Percentiles rank a stretch among this genome's conserved stretches.
phyloP scores from a whole-genome alignment of 1,140 invertebrate genomes.

The Drosophila repleta region DNA sequence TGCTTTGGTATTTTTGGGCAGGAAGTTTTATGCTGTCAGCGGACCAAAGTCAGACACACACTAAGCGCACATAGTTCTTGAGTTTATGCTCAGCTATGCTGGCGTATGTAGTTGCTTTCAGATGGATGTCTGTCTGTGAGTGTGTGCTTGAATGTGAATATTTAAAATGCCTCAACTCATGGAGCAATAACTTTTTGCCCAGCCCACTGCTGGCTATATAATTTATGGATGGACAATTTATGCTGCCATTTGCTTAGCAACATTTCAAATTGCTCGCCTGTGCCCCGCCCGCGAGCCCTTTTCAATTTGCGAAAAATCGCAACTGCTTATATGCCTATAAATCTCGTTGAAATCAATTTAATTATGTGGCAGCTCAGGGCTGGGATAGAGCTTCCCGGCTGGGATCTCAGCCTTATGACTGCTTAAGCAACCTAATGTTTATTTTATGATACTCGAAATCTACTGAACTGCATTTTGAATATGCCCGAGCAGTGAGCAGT shows the following conservation, averaged over 20 bases:
- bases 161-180: slow-evolving; percentile 50
- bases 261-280: slow-evolving; percentile 60
- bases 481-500: slow-evolving; percentile 26
- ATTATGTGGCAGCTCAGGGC: slow-evolving; percentile 54
- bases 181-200: slow-evolving; percentile 38
- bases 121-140: neutral
- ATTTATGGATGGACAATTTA: slow-evolving; percentile 72
- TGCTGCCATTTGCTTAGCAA: slow-evolving; percentile 61
- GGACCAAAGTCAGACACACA: slow-evolving; percentile 44
- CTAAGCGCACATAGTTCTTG: slow-evolving; percentile 65
- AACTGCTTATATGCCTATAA: slow-evolving; percentile 60
- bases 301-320: slow-evolving; percentile 69
- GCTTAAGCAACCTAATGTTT: slow-evolving; percentile 72
- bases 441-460: slow-evolving; percentile 71
- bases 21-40: slow-evolving; percentile 66
- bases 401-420: slow-evolving; percentile 31
- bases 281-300: slow-evolving; percentile 26
- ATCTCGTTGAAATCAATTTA: slow-evolving; percentile 73
- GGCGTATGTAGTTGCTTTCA: slow-evolving; percentile 15
- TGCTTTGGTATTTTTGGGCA: slow-evolving; percentile 72
- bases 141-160: slow-evolving; percentile 38
- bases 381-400: neutral
- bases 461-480: slow-evolving; percentile 81
- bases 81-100: slow-evolving; percentile 51
- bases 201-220: slow-evolving; percentile 46